A percentile compares a stretch with the other conserved stretches of the same genome.
Conservation (phyloP, 2,888 invertebrate species). For the Allophyes oxyacanthae region DNA sequence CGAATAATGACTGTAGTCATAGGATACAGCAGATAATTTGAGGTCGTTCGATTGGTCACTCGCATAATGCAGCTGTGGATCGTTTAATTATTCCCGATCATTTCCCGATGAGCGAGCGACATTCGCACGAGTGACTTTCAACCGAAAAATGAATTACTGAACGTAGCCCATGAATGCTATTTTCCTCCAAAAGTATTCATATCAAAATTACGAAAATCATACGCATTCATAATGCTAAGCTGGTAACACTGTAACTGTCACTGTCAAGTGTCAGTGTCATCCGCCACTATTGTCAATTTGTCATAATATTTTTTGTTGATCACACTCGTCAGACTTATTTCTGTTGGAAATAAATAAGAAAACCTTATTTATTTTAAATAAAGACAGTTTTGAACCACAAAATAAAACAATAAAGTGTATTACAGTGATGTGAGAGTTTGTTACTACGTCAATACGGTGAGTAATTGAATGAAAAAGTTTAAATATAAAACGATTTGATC, state of each 20-base stretch:
- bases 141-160: too few species aligned
- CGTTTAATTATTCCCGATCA: too few species aligned
- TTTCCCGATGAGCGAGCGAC: too few species aligned
- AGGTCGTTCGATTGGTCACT: too few species aligned
- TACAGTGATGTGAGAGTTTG: conserved; percentile 46
- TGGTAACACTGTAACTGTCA: conserved; percentile 33
- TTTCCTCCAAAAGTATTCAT: too few species aligned
- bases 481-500: conserved; percentile 18
- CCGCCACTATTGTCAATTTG: conserved; percentile 28
- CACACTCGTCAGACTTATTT: conserved; percentile 25
- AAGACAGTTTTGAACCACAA: conserved; percentile 19
- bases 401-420: conserved; percentile 6
- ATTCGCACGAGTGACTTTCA: too few species aligned
- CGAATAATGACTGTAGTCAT: too few species aligned
- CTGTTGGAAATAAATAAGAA: conserved; percentile 23
- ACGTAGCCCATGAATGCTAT: too few species aligned
- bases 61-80: too few species aligned
- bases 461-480: conserved; percentile 19
- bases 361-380: conserved; percentile 16
- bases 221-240: not conserved
- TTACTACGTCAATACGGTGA: conserved; percentile 32
- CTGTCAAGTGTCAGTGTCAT: conserved; percentile 27
- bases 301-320: conserved; percentile 57
- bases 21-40: too few species aligned
- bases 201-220: not conserved